Conservation (phyloP, 2,888 invertebrate genomes). For the Latrodectus hesperus region DNA sequence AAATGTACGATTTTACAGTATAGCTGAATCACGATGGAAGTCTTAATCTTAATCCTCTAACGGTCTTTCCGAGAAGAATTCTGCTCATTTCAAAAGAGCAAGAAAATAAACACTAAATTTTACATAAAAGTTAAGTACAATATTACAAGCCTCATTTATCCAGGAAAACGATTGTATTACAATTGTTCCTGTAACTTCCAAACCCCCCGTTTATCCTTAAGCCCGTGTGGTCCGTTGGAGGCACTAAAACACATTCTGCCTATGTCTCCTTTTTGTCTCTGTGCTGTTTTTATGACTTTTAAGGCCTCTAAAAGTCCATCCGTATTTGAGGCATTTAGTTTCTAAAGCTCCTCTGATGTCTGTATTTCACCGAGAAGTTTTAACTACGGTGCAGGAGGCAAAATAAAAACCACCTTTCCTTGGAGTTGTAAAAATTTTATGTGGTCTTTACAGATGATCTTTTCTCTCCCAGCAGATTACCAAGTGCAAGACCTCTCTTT, state of each 20-base stretch:
- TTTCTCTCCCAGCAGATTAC: slow-evolving; percentile 50
- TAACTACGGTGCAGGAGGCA: slow-evolving; percentile 17
- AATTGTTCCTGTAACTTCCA: slow-evolving; percentile 35
- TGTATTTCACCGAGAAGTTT: slow-evolving; percentile 53
- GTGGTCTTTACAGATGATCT: slow-evolving; percentile 68
- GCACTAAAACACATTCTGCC: slow-evolving; percentile 59
- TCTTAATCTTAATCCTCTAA: neutral
- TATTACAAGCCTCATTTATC: slow-evolving; percentile 12
- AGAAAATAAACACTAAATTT: slow-evolving; percentile 5
- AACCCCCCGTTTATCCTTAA: slow-evolving; percentile 23
- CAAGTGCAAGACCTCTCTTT: slow-evolving; percentile 37
- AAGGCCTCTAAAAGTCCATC: slow-evolving; percentile 50
- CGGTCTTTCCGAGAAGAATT: neutral
- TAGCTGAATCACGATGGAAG: too few species aligned
- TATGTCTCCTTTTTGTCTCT: slow-evolving; percentile 46
- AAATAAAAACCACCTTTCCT: slow-evolving; percentile 46
- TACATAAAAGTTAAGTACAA: slow-evolving; percentile 21
- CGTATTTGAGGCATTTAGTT: slow-evolving; percentile 54
- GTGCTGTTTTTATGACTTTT: slow-evolving; percentile 54
- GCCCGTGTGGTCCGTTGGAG: slow-evolving; percentile 58
- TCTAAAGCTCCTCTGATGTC: slow-evolving; percentile 61
- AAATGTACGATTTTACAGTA: too few species aligned
- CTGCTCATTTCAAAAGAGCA: neutral
- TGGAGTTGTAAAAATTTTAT: slow-evolving; percentile 67
- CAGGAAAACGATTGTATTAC: slow-evolving; percentile 11